phyloP scores from a whole-genome alignment of 1,140 invertebrate genomes.

The Steinernema khuongi region DNA sequence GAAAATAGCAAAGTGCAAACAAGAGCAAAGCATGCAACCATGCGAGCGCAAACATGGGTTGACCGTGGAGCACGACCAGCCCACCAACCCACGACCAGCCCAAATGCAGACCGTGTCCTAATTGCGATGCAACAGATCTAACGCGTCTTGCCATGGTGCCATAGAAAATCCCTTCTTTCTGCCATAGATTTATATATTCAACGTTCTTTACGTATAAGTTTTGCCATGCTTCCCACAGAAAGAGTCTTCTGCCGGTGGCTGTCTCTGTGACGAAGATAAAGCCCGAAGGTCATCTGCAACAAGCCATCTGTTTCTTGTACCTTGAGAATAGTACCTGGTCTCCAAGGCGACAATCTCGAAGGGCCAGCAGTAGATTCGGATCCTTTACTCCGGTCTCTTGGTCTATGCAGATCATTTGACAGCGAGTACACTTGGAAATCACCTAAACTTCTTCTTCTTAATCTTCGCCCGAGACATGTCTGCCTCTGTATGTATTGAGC shows the following conservation, averaged over 20 bases:
- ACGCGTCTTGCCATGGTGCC: too few relatives aligned
- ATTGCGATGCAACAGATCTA: too few relatives aligned
- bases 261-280: neutral
- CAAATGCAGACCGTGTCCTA: too few relatives aligned
- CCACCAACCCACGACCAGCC: too few relatives aligned
- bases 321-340: constrained; percentile 47
- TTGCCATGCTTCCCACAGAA: neutral
- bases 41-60: too few relatives aligned
- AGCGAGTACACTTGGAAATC: constrained; percentile 74
- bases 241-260: neutral
- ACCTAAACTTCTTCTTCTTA: constrained; percentile 61
- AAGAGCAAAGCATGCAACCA: too few relatives aligned
- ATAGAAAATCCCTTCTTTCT: too few relatives aligned
- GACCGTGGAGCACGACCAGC: too few relatives aligned
- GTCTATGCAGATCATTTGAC: constrained; percentile 89
- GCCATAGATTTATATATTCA: too few relatives aligned
- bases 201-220: neutral
- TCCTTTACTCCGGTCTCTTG: constrained; percentile 74
- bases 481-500: neutral
- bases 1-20: too few relatives aligned
- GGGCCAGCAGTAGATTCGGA: constrained; percentile 75
- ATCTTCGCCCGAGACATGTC: constrained; percentile 17
- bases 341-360: constrained; percentile 60
- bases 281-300: neutral
- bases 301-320: neutral